Base-by-base conservation (phyloP, 2,797 vertebrate genomes). In the Gadopsis bispinosus region DNA sequence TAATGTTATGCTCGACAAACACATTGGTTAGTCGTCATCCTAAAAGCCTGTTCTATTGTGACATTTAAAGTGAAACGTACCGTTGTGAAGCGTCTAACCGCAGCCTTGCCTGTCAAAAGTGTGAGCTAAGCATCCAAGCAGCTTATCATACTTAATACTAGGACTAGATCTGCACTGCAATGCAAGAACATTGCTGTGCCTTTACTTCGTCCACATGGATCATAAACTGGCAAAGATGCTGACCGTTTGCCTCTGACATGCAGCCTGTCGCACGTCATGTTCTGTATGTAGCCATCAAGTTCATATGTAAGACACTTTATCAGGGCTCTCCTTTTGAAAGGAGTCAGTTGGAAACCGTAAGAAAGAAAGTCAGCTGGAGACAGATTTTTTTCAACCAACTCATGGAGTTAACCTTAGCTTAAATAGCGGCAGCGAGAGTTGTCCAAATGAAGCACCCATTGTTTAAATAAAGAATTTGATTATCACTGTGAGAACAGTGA, bases 51-150 rank as follows among this genome's bases (percentile, higher is more conserved):
- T 37, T 35, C 4, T 47, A 12, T 50, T 47, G n/a, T 43, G 19
- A 69, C 16, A 11, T 69, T 45, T 45, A 26, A 64, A 43, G 20
- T 48, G 41, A 43, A 51, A 43, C 17, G 17, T 16, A 67, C 45
- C 41, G 58, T 51, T 37, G 41, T 50, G 37, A 73, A 81, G 35
- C 14, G 43, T 67, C 16, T 33, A 16, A 58, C 13, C 10, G 54
- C 17, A 33, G 20, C 29, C 20, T 8, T 54, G 17, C 54, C 69
- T 69, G 39, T 64, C 26, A n/a, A 31, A 51, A 70, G 22, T 47
- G 20, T 76, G 17, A 58, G n/a, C 17, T 14, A 26, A 68, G 14
- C n/a, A 35, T 31, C 50, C 8, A 26, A 26, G 53, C 4, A 3
- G 43, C 47, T 54, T 35, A 5, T 60, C 16, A 16, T n/a, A 48